These are phyloP conservation scores for Danaus melanippus DNA, from an alignment of 1,140 invertebrate genomes.

Conservation along the genomic window DNA sequence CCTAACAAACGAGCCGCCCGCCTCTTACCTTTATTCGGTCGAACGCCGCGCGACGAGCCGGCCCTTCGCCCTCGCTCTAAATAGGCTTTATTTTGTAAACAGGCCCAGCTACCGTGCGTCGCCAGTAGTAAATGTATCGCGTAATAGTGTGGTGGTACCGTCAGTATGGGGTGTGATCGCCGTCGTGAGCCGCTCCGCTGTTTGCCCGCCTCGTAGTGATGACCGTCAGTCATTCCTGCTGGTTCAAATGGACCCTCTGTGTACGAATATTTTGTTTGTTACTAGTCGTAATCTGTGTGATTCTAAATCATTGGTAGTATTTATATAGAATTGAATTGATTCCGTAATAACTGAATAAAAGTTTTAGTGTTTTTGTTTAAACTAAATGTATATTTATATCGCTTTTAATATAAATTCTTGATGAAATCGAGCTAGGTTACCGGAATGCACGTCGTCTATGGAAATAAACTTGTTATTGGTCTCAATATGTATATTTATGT, in stretches of 20 bases:
- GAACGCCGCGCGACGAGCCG: conserved; percentile 54
- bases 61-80: conserved; percentile 63
- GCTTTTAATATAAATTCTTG: too few relatives aligned
- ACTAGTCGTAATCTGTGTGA: too few relatives aligned
- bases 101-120: conserved; percentile 34
- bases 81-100: conserved; percentile 68
- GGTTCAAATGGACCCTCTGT: conserved; percentile 59
- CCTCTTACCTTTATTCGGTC: conserved; percentile 61
- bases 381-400: too few relatives aligned
- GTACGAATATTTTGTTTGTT: conserved; percentile 41
- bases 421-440: too few relatives aligned
- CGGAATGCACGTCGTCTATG: too few relatives aligned
- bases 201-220: conserved; percentile 29
- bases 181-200: conserved; percentile 22
- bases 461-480: too few relatives aligned
- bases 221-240: conserved; percentile 33
- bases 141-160: conserved; percentile 20
- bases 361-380: too few relatives aligned
- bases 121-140: conserved; percentile 27
- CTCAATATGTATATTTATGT: too few relatives aligned
- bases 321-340: too few relatives aligned
- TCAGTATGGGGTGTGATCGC: conserved; percentile 38
- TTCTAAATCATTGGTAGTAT: too few relatives aligned
- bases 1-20: conserved; percentile 60
- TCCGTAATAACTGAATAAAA: too few relatives aligned